A percentile compares a stretch with the other conserved stretches of the same genome.
Evolutionary conservation across 1,140 invertebrate species (phyloP).

Genomic region (Pogonomyrmex barbatus): DNA sequence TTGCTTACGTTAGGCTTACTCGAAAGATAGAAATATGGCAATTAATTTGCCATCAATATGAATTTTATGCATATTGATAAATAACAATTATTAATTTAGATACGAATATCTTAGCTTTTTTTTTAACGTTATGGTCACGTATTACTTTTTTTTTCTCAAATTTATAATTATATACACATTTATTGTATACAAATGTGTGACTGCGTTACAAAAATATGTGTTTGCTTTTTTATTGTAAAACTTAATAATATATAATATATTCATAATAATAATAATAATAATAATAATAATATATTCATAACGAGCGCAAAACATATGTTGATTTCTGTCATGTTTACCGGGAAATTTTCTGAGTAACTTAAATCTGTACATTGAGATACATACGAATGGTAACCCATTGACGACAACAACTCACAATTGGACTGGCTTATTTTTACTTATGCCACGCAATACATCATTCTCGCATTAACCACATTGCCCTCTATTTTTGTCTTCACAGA

Average conservation of each 20-base stretch:
- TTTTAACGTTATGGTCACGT: too few species aligned
- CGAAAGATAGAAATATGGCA: conserved; percentile 67
- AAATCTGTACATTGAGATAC: not conserved
- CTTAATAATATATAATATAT: not conserved
- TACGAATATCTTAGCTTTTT: not conserved
- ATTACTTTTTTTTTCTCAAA: not conserved
- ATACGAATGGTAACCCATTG: conserved; percentile 20
- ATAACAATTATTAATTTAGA: not conserved
- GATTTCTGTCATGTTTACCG: not conserved
- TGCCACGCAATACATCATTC: conserved; percentile 15
- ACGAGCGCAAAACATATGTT: not conserved
- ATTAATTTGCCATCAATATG: conserved; percentile 69
- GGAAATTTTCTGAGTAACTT: not conserved
- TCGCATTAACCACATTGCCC: conserved; percentile 42
- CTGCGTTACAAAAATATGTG: not conserved
- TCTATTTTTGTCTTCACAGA: conserved; percentile 58
- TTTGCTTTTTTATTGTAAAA: not conserved
- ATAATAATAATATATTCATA: not conserved
- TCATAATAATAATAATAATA: too few species aligned
- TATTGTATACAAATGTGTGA: not conserved
- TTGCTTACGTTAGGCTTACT: conserved; percentile 72
- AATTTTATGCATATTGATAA: not conserved
- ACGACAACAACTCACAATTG: conserved; percentile 32
- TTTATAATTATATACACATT: not conserved
- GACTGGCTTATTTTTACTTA: conserved; percentile 23